Percentiles rank a stretch among this genome's conserved stretches.
These are phyloP conservation scores for Tupaia chinensis DNA, from an alignment of 2,113 vertebrate species.

Conservation along the genomic window DNA sequence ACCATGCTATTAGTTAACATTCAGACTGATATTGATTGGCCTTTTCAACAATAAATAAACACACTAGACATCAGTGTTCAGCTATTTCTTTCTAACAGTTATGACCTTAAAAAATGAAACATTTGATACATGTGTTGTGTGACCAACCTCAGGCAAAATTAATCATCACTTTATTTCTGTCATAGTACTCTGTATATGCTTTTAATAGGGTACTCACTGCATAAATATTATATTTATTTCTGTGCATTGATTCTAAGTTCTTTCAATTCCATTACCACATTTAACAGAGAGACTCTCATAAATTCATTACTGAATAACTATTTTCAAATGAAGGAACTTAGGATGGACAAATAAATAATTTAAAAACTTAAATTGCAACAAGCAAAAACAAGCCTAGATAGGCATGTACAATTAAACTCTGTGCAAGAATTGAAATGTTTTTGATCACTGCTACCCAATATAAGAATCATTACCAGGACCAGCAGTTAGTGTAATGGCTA, in stretches of 20 bases:
- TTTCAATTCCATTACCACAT: not conserved
- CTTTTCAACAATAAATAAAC: constrained; percentile 86
- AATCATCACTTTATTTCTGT: not conserved
- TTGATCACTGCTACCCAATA: not conserved
- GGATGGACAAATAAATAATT: not conserved
- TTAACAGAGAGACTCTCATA: not conserved
- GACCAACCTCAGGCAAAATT: not conserved
- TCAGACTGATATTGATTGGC: constrained; percentile 87
- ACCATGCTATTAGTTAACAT: constrained; percentile 88
- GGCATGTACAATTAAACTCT: not conserved
- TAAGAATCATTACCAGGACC: too few relatives aligned
- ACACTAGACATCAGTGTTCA: constrained; percentile 68
- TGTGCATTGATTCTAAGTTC: not conserved
- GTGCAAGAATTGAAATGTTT: not conserved
- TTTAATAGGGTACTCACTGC: not conserved
- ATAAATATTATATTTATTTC: constrained; percentile 16
- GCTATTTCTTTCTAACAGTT: constrained; percentile 83
- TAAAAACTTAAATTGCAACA: not conserved
- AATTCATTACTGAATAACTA: not conserved
- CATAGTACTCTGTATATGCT: not conserved
- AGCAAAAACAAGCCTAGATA: constrained; percentile 29
- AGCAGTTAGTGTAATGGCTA: too few relatives aligned
- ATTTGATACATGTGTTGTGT: constrained; percentile 12
- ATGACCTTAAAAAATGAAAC: constrained; percentile 70
- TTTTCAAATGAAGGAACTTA: constrained; percentile 53